phyloP scores from a whole-genome alignment of 1,140 invertebrate species.

The Eupeodes corollae region DNA sequence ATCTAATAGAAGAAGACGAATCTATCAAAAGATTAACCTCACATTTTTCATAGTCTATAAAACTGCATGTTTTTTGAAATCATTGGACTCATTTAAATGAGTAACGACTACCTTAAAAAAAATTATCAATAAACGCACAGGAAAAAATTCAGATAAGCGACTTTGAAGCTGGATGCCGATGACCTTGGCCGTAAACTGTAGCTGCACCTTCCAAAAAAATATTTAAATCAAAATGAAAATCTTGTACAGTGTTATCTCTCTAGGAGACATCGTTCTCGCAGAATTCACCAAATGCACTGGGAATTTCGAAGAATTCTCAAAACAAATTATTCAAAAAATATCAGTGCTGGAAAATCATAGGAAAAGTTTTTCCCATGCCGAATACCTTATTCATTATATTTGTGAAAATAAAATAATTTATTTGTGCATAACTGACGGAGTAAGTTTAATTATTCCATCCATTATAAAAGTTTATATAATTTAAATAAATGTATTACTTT shows the following conservation, averaged over 20 bases:
- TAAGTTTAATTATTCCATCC: slow-evolving; percentile 42
- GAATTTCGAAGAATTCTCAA: slow-evolving; percentile 88
- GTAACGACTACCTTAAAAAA: no score
- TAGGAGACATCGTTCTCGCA: slow-evolving; percentile 76
- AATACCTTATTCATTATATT: slow-evolving; percentile 86
- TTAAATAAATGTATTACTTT: background rate
- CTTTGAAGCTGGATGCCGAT: no score
- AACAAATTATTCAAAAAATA: slow-evolving; percentile 80
- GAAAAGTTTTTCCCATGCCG: slow-evolving; percentile 83
- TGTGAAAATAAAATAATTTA: slow-evolving; percentile 78
- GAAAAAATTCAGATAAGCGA: no score
- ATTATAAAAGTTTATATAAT: slow-evolving; percentile 3
- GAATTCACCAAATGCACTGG: slow-evolving; percentile 84
- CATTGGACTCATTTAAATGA: no score
- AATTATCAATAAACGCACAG: no score
- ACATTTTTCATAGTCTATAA: no score
- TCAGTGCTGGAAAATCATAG: slow-evolving; percentile 74
- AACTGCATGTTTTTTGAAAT: no score
- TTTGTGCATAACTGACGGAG: slow-evolving; percentile 90
- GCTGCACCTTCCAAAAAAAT: no score
- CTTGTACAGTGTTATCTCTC: slow-evolving; percentile 75
- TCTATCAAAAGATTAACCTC: no score
- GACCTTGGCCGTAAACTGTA: no score
- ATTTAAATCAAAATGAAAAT: slow-evolving; percentile 67
- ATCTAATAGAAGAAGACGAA: no score